Evolutionary conservation across 2,797 vertebrate species (phyloP), one percentile per base, ranked within the genome.

Genomic region (Hafferia zeledoni): DNA sequence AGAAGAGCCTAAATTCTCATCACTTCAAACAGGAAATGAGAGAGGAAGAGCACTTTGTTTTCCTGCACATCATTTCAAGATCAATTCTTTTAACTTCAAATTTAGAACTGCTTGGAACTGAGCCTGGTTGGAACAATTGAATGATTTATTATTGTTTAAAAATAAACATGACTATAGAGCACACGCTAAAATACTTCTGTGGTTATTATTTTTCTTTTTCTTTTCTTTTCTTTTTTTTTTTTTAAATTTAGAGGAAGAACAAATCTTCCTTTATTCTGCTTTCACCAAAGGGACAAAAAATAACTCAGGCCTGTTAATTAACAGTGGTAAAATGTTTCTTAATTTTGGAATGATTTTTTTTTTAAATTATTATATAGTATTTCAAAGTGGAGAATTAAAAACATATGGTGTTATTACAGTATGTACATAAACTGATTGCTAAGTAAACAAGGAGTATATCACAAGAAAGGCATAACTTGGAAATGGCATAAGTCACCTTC

Each of bases 21-120:
- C 44, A 79, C 2, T 76, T 86, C 47, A 70, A 90, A 82, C 27
- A 89, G 92, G 93, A 96, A 95, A 95, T 1, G 1, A 53, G 37
- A 76, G 43, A 87, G 75, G 87, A 94, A 87, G 31, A 52, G 23
- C 10, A 10, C 35, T 95, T 88, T 91, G 50, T 88, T 94, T 91
- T 92, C 83, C 88, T 91, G 47, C 41, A 69, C 2, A 3, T 80
- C 30, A 64, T 87, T 59, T 89, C 39, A 76, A 86, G 41, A 84
- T 82, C n/a, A 88, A 55, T 76, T 88, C 23, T 88, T 71, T 78
- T 31, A 83, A 64, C 13, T 72, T 77, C 17, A 63, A 52, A 65
- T 93, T 94, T 89, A 86, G 94, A 90, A 87, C 17, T 59, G 28
- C 46, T 91, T 95, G 91, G 93, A 96, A 94, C 25, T n/a, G 87